Conservation (phyloP, 2,888 invertebrate genomes). For the Abrostola triplasia region DNA sequence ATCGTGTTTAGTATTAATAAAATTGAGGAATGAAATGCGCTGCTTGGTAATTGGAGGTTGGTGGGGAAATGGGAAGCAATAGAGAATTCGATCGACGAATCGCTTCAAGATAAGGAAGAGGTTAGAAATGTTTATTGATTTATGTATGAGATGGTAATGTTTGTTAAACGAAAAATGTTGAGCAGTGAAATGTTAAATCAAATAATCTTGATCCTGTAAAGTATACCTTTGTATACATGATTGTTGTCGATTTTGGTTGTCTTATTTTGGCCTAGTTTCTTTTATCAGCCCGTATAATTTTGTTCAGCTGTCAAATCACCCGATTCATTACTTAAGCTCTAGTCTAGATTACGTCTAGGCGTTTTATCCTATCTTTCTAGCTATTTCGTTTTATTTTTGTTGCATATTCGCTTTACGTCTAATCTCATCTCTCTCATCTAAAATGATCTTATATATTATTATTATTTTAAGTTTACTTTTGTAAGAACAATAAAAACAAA, state of each 20-base stretch:
- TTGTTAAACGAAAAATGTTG: not conserved
- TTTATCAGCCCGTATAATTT: too few species aligned
- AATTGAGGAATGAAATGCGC: constrained; percentile 44
- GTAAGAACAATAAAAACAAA: too few species aligned
- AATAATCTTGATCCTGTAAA: not conserved
- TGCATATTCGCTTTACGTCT: too few species aligned
- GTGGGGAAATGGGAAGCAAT: constrained; percentile 21
- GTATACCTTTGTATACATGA: not conserved
- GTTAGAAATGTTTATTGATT: not conserved
- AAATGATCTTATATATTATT: too few species aligned
- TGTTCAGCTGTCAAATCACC: too few species aligned
- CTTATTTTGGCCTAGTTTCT: too few species aligned
- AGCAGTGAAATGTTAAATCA: not conserved
- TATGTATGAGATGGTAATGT: not conserved
- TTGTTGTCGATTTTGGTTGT: not conserved
- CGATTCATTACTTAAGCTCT: too few species aligned
- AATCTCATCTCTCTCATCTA: too few species aligned
- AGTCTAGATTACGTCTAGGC: too few species aligned
- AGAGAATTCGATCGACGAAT: constrained; percentile 14
- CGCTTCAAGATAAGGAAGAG: constrained; percentile 4
- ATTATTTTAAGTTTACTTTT: too few species aligned
- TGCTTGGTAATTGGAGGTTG: constrained; percentile 35
- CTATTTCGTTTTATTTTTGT: too few species aligned
- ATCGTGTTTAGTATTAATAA: constrained; percentile 53
- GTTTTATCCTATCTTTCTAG: too few species aligned